Conservation (phyloP, 2,888 invertebrate species). For the Euproctis similis region DNA sequence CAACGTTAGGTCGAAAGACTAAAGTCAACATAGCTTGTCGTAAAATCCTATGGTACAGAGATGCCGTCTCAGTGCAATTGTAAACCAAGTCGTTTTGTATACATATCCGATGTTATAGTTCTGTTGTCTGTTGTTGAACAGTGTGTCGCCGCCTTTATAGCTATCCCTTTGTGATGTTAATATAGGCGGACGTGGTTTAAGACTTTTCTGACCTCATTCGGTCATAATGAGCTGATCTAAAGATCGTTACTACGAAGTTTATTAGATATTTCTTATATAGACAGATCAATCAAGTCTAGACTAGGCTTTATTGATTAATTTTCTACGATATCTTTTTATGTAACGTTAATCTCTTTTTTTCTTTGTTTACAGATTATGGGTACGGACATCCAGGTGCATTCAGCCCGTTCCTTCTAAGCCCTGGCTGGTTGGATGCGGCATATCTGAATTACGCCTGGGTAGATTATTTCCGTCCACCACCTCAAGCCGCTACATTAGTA, state of each 20-base stretch:
- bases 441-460: conserved; percentile 86
- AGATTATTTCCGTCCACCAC: conserved; percentile 81
- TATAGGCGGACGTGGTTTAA: conserved; percentile 51
- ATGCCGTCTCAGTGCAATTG: conserved; percentile 68
- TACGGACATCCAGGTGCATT: conserved; percentile 86
- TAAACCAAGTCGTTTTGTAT: conserved; percentile 70
- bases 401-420: conserved; percentile 86
- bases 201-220: conserved; percentile 39
- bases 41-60: conserved; percentile 73
- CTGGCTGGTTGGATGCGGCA: conserved; percentile 90
- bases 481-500: conserved; percentile 62
- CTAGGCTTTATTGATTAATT: no score
- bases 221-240: no score
- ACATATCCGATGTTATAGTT: conserved; percentile 58
- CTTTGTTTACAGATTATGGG: conserved; percentile 80
- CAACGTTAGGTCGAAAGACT: conserved; percentile 45
- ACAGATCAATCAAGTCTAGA: conserved; percentile 4
- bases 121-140: conserved; percentile 66
- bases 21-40: conserved; percentile 64
- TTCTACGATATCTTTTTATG: no score
- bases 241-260: conserved; percentile 27
- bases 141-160: conserved; percentile 70
- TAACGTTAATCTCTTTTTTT: no score
- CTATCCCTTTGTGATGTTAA: conserved; percentile 60
- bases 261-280: conserved; percentile 34